Evolutionary conservation across 2,797 vertebrate genomes (phyloP).

Genomic region (Ibycter americanus): DNA sequence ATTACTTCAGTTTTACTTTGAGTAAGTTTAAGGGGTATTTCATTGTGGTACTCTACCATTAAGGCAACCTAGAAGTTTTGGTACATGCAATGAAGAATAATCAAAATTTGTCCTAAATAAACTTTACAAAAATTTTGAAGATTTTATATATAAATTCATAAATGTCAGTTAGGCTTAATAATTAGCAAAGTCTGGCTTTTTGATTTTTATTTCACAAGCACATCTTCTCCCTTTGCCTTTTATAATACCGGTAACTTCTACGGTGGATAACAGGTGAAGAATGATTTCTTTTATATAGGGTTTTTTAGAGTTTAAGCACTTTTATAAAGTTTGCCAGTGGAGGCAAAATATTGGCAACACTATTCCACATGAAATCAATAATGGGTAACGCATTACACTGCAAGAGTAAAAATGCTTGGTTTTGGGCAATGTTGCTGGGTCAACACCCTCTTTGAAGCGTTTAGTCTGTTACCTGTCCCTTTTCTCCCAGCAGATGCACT

Average conservation of each 20-base stretch:
- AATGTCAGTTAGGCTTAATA: not conserved
- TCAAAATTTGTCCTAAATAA: not conserved
- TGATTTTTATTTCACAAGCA: not conserved
- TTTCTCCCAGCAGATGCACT: not conserved
- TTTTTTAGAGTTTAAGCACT: not conserved
- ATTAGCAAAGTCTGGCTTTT: not conserved
- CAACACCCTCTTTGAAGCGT: not conserved
- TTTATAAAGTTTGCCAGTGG: not conserved
- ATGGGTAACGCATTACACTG: not conserved
- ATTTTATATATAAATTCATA: not conserved
- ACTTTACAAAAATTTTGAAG: not conserved
- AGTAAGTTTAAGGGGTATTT: not conserved
- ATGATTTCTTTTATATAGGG: rapidly evolving
- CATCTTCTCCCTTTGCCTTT: not conserved
- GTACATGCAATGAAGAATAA: not conserved
- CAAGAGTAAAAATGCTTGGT: not conserved
- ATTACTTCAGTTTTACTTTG: not conserved
- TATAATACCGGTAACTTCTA: not conserved
- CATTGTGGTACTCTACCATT: not conserved
- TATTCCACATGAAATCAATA: not conserved
- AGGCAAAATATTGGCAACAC: not conserved
- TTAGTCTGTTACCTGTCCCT: not conserved
- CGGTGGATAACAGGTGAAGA: not conserved
- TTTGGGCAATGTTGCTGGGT: not conserved
- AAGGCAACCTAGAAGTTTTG: not conserved